Evolutionary conservation across 1,140 invertebrate species (phyloP).

Genomic region (Drosophila kohkoa): DNA sequence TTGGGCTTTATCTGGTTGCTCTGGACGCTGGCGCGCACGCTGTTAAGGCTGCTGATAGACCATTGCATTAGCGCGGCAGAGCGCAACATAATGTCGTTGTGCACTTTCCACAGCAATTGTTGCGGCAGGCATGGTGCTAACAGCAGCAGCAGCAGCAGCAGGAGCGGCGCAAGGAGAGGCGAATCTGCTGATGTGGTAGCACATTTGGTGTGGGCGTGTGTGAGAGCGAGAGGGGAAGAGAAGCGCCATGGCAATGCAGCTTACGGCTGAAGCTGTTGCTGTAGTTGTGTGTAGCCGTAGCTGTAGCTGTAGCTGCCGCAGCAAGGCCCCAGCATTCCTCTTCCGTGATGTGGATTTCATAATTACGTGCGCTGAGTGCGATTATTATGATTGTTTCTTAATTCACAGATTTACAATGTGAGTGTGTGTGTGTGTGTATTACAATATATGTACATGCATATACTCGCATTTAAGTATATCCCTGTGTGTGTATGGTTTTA

Average conservation of each 20-base stretch:
- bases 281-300: slow-evolving; percentile 14
- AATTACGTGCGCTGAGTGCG: slow-evolving; percentile 67
- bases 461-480: not conserved
- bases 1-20: slow-evolving; percentile 45
- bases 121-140: slow-evolving; percentile 46
- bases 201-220: not conserved
- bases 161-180: slow-evolving; percentile 6
- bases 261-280: slow-evolving; percentile 37
- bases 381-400: slow-evolving; percentile 70
- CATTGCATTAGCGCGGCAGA: slow-evolving; percentile 65
- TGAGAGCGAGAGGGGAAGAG: not conserved
- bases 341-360: slow-evolving; percentile 55
- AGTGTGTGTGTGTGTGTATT: slow-evolving; percentile 18
- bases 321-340: slow-evolving; percentile 44
- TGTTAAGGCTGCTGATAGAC: slow-evolving; percentile 59
- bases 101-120: slow-evolving; percentile 63
- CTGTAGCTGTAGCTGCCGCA: slow-evolving; percentile 20
- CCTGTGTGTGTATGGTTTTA: slow-evolving; percentile 18
- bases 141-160: not conserved
- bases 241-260: slow-evolving; percentile 25
- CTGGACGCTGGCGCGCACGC: slow-evolving; percentile 38
- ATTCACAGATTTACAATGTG: slow-evolving; percentile 65
- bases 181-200: slow-evolving; percentile 1
- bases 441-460: slow-evolving; percentile 8
- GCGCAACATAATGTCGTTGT: slow-evolving; percentile 67